These are phyloP conservation scores for Gymnoscopelus braueri DNA, from an alignment of 2,797 vertebrate genomes.

Conservation along the genomic window DNA sequence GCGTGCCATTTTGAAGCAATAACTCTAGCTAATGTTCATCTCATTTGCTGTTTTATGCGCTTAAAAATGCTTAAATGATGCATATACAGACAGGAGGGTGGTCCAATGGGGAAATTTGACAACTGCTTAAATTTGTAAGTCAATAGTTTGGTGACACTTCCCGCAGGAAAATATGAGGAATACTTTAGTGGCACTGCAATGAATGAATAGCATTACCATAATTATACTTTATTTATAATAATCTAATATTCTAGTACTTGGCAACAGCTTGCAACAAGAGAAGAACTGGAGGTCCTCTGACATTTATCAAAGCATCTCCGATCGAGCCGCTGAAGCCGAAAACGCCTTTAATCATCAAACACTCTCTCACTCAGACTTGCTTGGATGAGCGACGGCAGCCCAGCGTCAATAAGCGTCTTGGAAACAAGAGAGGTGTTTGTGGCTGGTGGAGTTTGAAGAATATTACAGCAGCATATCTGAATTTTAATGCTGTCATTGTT, in stretches of 20 bases:
- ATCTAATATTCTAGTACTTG: constrained; percentile 59
- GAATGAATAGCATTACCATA: constrained; percentile 67
- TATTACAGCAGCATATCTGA: background rate
- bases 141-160: constrained; percentile 58
- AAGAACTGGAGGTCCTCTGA: constrained; percentile 57
- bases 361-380: constrained; percentile 40
- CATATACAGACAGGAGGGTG: constrained; percentile 33
- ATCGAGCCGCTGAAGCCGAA: constrained; percentile 49
- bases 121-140: constrained; percentile 61
- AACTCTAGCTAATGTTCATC: constrained; percentile 24
- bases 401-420: constrained; percentile 35
- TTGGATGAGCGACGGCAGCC: constrained; percentile 36
- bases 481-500: constrained; percentile 20
- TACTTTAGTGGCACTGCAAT: constrained; percentile 44
- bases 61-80: constrained; percentile 33
- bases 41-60: constrained; percentile 12
- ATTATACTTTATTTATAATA: constrained; percentile 74
- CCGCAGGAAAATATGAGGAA: constrained; percentile 40
- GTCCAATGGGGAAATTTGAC: constrained; percentile 51
- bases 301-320: constrained; percentile 61
- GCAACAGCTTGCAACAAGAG: constrained; percentile 51
- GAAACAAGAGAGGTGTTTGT: constrained; percentile 44
- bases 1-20: constrained; percentile 9
- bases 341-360: constrained; percentile 72
- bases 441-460: constrained; percentile 23